Evolutionary conservation across 2,888 invertebrate species (phyloP).

Genomic region (Epinotia bilunana): DNA sequence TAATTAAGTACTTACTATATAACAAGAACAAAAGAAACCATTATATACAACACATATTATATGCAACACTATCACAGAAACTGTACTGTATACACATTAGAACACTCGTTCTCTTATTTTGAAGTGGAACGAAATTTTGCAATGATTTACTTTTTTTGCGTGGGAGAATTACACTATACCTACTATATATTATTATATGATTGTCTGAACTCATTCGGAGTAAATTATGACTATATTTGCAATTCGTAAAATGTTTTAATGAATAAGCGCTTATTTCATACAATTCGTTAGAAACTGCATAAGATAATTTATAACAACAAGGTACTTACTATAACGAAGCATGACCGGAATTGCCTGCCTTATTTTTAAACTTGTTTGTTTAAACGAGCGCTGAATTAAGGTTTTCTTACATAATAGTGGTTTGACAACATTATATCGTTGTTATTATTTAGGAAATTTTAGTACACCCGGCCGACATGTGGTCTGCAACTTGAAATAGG

Average conservation of each 20-base stretch:
- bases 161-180: background rate
- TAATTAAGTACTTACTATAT: no score
- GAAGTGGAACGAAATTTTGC: background rate
- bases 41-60: no score
- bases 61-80: no score
- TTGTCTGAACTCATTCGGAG: background rate
- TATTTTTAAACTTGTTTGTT: slow-evolving; percentile 29
- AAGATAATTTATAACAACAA: background rate
- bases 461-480: background rate
- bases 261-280: background rate
- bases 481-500: background rate
- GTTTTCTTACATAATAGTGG: slow-evolving; percentile 34
- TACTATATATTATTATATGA: background rate
- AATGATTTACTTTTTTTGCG: background rate
- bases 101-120: no score
- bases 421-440: slow-evolving; percentile 24
- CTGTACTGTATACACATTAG: no score
- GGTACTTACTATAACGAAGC: background rate
- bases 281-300: background rate
- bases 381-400: slow-evolving; percentile 30
- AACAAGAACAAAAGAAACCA: no score
- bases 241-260: no score
- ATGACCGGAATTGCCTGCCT: slow-evolving; percentile 12
- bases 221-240: background rate
- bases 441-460: slow-evolving; percentile 8